Conservation (phyloP, 2,797 vertebrate species). For the Argentina silus region DNA sequence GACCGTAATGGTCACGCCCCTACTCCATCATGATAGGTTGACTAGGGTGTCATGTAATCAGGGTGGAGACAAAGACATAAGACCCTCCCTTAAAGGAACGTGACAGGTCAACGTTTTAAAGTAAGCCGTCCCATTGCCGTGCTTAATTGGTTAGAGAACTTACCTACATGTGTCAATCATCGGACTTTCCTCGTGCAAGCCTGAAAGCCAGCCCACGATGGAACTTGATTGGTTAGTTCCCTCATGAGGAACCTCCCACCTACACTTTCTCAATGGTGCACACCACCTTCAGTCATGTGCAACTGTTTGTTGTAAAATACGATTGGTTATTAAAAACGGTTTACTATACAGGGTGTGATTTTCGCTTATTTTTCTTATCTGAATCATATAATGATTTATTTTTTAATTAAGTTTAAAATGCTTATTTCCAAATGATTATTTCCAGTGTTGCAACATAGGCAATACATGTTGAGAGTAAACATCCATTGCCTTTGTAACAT, state of each 20-base stretch:
- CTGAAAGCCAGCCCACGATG: constrained; percentile 72
- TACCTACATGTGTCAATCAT: constrained; percentile 58
- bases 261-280: constrained; percentile 22
- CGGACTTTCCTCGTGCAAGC: constrained; percentile 77
- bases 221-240: constrained; percentile 65
- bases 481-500: not conserved
- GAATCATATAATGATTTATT: not conserved
- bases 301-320: not conserved
- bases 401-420: not conserved
- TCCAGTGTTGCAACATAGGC: not conserved
- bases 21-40: constrained; percentile 42
- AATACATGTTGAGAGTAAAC: not conserved
- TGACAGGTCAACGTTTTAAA: constrained; percentile 58
- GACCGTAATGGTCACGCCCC: constrained; percentile 38
- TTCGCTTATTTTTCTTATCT: not conserved
- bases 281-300: constrained; percentile 13
- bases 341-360: not conserved
- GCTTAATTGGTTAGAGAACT: constrained; percentile 57
- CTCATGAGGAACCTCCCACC: constrained; percentile 24
- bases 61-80: constrained; percentile 16
- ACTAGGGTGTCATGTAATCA: constrained; percentile 30
- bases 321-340: not conserved
- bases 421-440: not conserved
- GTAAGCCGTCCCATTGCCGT: constrained; percentile 31
- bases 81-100: constrained; percentile 29